Evolutionary conservation across 2,113 vertebrate species (phyloP).

Genomic region (Corythaixoides concolor): DNA sequence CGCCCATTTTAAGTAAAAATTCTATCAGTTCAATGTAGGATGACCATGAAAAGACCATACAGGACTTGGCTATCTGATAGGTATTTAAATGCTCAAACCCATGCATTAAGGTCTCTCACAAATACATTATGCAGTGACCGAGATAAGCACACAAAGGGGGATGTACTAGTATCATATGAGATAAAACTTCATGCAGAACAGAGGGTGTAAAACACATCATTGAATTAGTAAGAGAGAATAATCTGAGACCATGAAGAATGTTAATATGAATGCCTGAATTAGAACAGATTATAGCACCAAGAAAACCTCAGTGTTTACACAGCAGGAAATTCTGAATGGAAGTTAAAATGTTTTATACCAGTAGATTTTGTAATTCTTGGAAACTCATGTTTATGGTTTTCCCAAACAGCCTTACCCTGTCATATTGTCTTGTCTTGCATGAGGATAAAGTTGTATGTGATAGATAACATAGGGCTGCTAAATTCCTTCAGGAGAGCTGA

Average conservation of each 20-base stretch:
- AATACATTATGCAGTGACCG: background rate
- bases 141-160: background rate
- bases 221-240: background rate
- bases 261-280: background rate
- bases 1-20: background rate
- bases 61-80: background rate
- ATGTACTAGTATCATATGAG: background rate
- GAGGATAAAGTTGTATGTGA: background rate
- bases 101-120: background rate
- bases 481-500: background rate
- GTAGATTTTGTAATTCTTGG: background rate
- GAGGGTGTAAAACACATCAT: background rate
- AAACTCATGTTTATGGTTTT: background rate
- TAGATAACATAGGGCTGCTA: background rate
- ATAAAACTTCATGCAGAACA: background rate
- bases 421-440: background rate
- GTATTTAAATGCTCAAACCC: background rate
- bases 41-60: background rate
- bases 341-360: background rate
- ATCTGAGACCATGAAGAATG: background rate
- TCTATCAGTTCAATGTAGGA: background rate
- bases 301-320: background rate
- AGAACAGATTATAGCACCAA: background rate
- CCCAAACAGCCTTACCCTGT: background rate
- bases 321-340: background rate